Evolutionary conservation across 2,888 invertebrate genomes (phyloP).

Genomic region (Eupeodes latifasciatus): DNA sequence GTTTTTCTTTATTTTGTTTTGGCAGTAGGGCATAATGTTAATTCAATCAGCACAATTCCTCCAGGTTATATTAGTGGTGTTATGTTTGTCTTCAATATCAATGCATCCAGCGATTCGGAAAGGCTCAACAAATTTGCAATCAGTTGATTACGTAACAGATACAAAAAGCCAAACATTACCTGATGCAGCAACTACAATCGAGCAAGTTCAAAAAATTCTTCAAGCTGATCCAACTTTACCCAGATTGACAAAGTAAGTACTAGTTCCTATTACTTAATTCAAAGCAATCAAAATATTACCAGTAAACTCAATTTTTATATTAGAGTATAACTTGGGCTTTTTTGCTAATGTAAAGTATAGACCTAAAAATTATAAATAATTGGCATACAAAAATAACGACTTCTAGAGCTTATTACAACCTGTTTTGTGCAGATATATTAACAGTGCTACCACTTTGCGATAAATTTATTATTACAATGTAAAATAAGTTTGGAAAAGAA

Average conservation of each 20-base stretch:
- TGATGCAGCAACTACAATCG: conserved; percentile 82
- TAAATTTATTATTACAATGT: too few relatives aligned
- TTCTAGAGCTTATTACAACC: too few relatives aligned
- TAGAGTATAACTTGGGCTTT: background rate
- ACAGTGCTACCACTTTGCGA: too few relatives aligned
- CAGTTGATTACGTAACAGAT: conserved; percentile 18
- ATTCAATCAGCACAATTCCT: background rate
- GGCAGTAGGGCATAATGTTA: conserved; percentile 39
- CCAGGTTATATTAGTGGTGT: background rate
- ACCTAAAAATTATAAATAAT: too few relatives aligned
- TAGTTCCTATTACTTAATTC: background rate
- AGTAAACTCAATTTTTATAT: too few relatives aligned
- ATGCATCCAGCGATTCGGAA: conserved; percentile 40
- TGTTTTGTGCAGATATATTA: too few relatives aligned
- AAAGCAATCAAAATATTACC: background rate
- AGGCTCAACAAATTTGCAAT: conserved; percentile 43
- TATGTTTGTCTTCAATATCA: conserved; percentile 3
- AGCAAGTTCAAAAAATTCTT: conserved; percentile 83
- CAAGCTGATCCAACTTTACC: conserved; percentile 83
- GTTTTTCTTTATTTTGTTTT: conserved; percentile 5
- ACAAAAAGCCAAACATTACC: conserved; percentile 55
- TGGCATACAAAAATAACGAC: too few relatives aligned
- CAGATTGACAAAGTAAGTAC: conserved; percentile 81
- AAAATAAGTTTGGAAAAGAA: too few relatives aligned
- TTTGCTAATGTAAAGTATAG: too few relatives aligned